Conservation (phyloP, 2,113 vertebrate genomes). For the Odocoileus hemionus region DNA sequence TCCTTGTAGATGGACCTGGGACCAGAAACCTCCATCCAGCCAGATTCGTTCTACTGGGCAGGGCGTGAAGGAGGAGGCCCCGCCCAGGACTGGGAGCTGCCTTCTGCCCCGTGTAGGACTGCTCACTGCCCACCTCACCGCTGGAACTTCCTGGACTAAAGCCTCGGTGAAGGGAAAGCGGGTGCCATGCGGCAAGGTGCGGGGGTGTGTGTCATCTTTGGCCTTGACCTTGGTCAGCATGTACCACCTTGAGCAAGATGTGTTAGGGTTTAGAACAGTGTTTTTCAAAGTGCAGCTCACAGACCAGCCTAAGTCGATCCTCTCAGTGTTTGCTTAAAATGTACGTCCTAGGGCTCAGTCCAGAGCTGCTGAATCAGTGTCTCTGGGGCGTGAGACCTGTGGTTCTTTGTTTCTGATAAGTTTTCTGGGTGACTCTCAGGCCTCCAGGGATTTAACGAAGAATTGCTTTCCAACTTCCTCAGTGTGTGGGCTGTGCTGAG, state of each 20-base stretch:
- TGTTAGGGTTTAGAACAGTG: background rate
- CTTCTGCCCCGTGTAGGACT: background rate
- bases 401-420: background rate
- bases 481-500: background rate
- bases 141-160: background rate
- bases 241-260: background rate
- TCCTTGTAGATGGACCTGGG: rapidly evolving
- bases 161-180: background rate
- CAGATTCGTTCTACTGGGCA: rapidly evolving
- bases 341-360: background rate
- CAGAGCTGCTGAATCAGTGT: background rate
- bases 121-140: background rate
- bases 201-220: background rate
- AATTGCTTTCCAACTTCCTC: background rate
- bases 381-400: background rate
- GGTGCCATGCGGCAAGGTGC: rapidly evolving
- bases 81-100: background rate
- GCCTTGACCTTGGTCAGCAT: background rate
- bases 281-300: background rate
- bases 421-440: background rate
- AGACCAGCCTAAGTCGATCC: background rate
- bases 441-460: background rate
- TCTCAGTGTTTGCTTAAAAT: background rate
- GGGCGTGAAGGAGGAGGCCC: rapidly evolving
- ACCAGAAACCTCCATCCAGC: background rate